Evolutionary conservation across 2,797 vertebrate species (phyloP).

Genomic region (Chaetophractus vellerosus): DNA sequence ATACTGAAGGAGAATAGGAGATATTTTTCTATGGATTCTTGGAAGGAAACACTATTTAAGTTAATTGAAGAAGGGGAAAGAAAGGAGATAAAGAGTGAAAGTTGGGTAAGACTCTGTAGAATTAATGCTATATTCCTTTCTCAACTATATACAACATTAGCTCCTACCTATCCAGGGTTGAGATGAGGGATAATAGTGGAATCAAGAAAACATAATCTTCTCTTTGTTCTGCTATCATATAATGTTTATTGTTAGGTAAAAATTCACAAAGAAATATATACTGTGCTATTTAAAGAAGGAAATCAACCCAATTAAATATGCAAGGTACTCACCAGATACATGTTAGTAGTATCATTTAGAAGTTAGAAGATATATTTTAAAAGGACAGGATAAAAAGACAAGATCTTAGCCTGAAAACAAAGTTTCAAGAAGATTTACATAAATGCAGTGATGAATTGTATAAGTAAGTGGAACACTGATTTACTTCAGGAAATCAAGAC

Average conservation of each 20-base stretch:
- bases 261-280: neutral
- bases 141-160: neutral
- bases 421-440: neutral
- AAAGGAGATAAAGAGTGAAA: neutral
- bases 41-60: neutral
- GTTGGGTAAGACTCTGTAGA: neutral
- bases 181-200: neutral
- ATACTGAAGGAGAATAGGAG: neutral
- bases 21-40: neutral
- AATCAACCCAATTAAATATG: neutral
- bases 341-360: neutral
- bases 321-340: neutral
- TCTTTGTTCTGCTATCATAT: neutral
- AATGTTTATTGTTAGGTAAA: neutral
- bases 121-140: neutral
- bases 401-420: neutral
- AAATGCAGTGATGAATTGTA: slow-evolving; percentile 21
- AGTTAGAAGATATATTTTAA: neutral
- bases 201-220: neutral
- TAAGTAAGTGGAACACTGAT: neutral
- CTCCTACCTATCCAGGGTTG: neutral
- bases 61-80: neutral
- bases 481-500: neutral
- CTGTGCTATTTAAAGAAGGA: neutral
- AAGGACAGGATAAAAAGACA: neutral